Evolutionary conservation across 2,113 vertebrate genomes (phyloP).

Genomic region (Axis porcinus): DNA sequence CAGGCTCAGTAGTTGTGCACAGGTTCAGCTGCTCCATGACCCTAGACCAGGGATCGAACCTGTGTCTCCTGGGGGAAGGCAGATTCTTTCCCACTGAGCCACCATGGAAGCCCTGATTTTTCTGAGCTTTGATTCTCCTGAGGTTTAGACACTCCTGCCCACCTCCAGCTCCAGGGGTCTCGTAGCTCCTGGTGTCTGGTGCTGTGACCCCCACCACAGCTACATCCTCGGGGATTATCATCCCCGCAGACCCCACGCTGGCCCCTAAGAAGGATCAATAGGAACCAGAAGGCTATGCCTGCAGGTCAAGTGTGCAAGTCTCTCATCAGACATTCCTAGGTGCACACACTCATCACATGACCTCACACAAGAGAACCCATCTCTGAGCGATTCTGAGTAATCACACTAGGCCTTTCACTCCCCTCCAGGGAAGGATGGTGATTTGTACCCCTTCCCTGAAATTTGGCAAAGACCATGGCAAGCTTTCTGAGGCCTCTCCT

Average conservation of each 20-base stretch:
- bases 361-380: neutral
- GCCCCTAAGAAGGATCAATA: neutral
- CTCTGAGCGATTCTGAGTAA: neutral
- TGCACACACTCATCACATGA: neutral
- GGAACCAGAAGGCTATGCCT: neutral
- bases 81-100: neutral
- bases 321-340: neutral
- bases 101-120: neutral
- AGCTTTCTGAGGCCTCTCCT: neutral
- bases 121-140: neutral
- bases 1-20: rapidly evolving
- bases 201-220: neutral
- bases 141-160: neutral
- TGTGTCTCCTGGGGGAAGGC: neutral
- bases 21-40: rapidly evolving
- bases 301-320: neutral
- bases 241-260: neutral
- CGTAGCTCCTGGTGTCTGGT: neutral
- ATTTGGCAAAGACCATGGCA: neutral
- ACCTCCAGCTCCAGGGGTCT: neutral
- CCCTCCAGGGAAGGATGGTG: neutral
- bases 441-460: neutral
- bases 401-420: neutral
- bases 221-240: neutral
- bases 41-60: neutral